Conservation (phyloP, 2,888 invertebrate species). For the Meandrusa payeni region DNA sequence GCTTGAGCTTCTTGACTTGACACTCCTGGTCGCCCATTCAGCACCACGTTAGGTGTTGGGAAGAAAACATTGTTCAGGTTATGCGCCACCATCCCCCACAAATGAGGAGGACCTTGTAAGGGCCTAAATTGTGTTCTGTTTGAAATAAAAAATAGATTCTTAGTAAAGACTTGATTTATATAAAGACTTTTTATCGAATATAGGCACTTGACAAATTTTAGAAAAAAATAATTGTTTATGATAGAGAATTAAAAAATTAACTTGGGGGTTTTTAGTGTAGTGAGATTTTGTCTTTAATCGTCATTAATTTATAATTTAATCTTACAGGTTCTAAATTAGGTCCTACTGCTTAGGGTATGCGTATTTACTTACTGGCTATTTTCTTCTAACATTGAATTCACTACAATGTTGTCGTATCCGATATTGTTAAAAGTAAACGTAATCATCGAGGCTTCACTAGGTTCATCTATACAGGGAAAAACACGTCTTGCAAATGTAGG, state of each 20-base stretch:
- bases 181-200: no score
- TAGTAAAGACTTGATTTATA: no score
- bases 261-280: no score
- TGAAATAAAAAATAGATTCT: constrained; percentile 34
- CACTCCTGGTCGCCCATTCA: constrained; percentile 46
- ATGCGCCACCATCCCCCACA: constrained; percentile 65
- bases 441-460: constrained; percentile 55
- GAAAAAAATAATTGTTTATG: no score
- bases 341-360: no score
- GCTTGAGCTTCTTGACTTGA: constrained; percentile 47
- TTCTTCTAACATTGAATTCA: constrained; percentile 49
- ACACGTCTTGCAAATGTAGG: constrained; percentile 82
- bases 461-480: constrained; percentile 88
- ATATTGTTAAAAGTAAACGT: constrained; percentile 57
- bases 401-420: constrained; percentile 42
- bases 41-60: constrained; percentile 45
- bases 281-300: no score
- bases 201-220: no score
- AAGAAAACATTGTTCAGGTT: constrained; percentile 47
- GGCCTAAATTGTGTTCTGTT: constrained; percentile 47
- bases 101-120: constrained; percentile 47
- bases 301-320: no score
- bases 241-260: no score
- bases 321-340: no score
- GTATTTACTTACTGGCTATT: constrained; percentile 49